Evolutionary conservation across 2,888 invertebrate species (phyloP).

Genomic region (Drosophila rellima): DNA sequence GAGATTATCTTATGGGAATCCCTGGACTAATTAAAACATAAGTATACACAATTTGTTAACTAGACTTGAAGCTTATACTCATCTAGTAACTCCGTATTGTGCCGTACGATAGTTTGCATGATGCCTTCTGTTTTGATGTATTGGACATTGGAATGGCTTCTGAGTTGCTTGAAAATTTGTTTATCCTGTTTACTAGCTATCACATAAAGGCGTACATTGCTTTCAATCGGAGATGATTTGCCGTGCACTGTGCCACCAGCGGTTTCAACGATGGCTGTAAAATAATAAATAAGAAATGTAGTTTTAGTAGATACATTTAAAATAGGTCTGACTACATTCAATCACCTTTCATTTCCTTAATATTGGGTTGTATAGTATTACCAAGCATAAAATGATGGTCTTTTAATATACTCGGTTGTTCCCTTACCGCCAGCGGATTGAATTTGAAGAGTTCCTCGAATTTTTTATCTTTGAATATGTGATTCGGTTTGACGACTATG

Average conservation of each 20-base stretch:
- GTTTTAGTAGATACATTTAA: background rate
- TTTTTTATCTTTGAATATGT: conserved; percentile 54
- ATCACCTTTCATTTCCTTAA: conserved; percentile 55
- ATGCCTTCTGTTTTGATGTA: conserved; percentile 60
- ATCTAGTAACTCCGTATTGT: conserved; percentile 27
- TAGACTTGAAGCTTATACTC: conserved; percentile 21
- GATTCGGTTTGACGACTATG: conserved; percentile 40
- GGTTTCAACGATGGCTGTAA: conserved; percentile 54
- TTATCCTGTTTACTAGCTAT: conserved; percentile 31
- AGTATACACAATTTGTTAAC: background rate
- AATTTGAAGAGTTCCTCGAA: conserved; percentile 49
- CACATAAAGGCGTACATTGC: conserved; percentile 44
- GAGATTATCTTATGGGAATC: too few species aligned
- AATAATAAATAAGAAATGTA: background rate
- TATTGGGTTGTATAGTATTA: conserved; percentile 43
- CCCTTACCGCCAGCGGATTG: conserved; percentile 44
- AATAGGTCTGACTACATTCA: background rate
- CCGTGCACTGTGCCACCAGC: conserved; percentile 57
- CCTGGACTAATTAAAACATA: background rate
- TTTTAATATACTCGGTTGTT: conserved; percentile 29
- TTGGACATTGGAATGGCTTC: conserved; percentile 27
- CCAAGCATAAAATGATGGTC: conserved; percentile 53
- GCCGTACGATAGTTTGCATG: conserved; percentile 62
- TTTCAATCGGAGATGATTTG: conserved; percentile 25
- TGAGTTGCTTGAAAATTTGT: conserved; percentile 11